Percentiles rank a stretch among this genome's conserved stretches.
These are phyloP conservation scores for Arion vulgaris DNA, from an alignment of 1,140 invertebrate genomes.

Conservation along the genomic window DNA sequence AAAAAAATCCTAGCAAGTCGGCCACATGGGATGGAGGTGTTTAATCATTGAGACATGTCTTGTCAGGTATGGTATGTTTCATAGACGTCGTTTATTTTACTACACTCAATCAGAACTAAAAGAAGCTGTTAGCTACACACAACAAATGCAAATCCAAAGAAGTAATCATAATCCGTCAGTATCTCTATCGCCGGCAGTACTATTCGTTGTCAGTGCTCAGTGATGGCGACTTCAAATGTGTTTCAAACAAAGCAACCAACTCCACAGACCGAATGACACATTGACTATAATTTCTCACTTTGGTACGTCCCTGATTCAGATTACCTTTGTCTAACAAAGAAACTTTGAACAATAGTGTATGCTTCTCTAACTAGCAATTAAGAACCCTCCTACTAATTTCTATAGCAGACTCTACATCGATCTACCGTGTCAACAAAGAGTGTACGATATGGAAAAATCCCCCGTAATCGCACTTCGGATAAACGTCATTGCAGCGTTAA, in stretches of 20 bases:
- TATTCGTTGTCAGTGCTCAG: no score
- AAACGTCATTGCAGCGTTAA: not conserved
- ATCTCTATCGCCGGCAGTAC: no score
- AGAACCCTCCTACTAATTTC: not conserved
- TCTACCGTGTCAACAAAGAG: slow-evolving; percentile 6
- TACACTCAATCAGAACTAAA: no score
- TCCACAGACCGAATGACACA: not conserved
- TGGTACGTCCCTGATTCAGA: not conserved
- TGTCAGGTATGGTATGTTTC: no score
- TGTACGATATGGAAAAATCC: not conserved
- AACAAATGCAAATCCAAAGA: no score
- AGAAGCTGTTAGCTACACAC: no score
- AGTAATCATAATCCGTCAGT: no score
- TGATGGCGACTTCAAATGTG: not conserved
- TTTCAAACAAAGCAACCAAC: not conserved
- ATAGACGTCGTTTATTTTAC: no score
- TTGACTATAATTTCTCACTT: not conserved
- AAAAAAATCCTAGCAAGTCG: no score
- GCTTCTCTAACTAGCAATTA: slow-evolving; percentile 11
- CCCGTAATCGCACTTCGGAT: not conserved
- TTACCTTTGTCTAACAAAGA: slow-evolving; percentile 5
- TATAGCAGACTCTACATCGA: not conserved
- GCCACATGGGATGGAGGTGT: no score
- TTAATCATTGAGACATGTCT: no score
- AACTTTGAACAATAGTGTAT: not conserved